Percentiles rank a stretch among this genome's conserved stretches.
Evolutionary conservation across 2,797 vertebrate genomes (phyloP).

Genomic region (Cynopterus sphinx): DNA sequence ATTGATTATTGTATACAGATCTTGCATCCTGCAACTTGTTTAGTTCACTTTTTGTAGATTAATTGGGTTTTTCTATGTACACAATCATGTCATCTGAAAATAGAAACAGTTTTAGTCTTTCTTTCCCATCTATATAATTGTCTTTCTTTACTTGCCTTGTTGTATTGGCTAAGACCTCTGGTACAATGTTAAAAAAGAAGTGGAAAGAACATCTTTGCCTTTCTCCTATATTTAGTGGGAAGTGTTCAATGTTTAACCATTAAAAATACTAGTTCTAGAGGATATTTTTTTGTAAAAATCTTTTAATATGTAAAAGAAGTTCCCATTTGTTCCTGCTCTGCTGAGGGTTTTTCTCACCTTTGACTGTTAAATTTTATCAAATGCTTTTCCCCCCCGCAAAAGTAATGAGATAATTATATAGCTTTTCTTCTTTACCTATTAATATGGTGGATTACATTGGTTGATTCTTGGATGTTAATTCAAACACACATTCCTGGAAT

Average conservation of each 20-base stretch:
- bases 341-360: neutral
- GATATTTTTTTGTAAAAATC: neutral
- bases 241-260: neutral
- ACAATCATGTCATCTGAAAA: neutral
- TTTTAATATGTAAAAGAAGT: neutral
- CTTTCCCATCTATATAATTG: neutral
- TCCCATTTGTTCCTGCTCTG: neutral
- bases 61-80: neutral
- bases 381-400: neutral
- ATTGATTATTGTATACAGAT: neutral
- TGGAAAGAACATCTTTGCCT: neutral
- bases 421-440: neutral
- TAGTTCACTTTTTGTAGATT: neutral
- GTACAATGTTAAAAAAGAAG: neutral
- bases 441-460: neutral
- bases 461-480: neutral
- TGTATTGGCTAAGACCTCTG: neutral
- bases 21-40: neutral
- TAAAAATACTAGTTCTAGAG: neutral
- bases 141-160: slow-evolving; percentile 6
- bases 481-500: neutral
- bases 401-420: neutral
- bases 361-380: slow-evolving; percentile 25
- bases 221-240: neutral
- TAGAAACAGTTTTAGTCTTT: neutral